These are phyloP conservation scores for Ypsolopha sequella DNA, from an alignment of 2,888 invertebrate species.

Conservation along the genomic window DNA sequence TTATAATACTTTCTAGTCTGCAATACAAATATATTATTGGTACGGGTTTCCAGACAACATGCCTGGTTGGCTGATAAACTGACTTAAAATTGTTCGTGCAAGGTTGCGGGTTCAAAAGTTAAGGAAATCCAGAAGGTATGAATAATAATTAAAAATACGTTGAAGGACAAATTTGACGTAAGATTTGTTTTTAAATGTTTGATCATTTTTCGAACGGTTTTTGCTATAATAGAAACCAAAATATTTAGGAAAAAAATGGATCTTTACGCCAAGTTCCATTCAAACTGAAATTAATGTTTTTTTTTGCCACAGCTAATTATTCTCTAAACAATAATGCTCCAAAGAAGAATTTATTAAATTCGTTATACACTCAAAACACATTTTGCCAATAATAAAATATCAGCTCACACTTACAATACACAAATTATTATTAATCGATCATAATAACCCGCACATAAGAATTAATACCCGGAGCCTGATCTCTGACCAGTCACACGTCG, in stretches of 20 bases:
- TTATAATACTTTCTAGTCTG: no score
- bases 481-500: constrained; percentile 41
- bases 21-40: no score
- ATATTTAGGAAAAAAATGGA: neutral
- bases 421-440: constrained; percentile 18
- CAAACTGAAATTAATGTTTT: no score
- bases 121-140: no score
- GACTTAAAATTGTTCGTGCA: no score
- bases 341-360: no score
- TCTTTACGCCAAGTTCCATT: neutral
- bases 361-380: neutral
- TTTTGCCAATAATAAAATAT: neutral
- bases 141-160: constrained; percentile 1
- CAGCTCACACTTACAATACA: neutral
- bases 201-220: neutral
- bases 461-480: constrained; percentile 46
- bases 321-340: no score
- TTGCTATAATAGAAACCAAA: neutral
- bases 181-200: neutral
- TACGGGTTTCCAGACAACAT: no score
- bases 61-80: no score
- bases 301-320: no score
- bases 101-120: no score
- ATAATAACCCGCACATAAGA: constrained; percentile 39
- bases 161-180: neutral